Evolutionary conservation across 1,140 invertebrate genomes (phyloP).

Genomic region (Ceratosolen fusciceps): DNA sequence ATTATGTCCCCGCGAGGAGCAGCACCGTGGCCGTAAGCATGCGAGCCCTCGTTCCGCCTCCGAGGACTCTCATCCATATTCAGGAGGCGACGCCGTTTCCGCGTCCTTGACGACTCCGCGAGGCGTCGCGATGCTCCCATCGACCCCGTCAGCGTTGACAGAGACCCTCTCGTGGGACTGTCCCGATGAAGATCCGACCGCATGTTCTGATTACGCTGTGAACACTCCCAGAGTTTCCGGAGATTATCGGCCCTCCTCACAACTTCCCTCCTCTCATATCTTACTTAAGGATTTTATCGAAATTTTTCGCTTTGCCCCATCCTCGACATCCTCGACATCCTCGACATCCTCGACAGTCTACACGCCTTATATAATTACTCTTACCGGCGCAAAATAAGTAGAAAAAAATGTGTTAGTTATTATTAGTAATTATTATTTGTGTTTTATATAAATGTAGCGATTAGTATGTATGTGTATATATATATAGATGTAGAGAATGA

Average conservation of each 20-base stretch:
- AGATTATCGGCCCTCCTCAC: too few species aligned
- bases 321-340: too few species aligned
- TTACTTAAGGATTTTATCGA: too few species aligned
- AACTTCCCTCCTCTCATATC: too few species aligned
- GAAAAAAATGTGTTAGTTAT: too few species aligned
- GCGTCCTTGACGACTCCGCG: conserved; percentile 14
- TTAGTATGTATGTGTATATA: too few species aligned
- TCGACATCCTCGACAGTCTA: too few species aligned
- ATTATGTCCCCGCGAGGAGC: conserved; percentile 63
- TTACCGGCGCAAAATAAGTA: too few species aligned
- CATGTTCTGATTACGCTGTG: not conserved
- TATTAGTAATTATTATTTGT: too few species aligned
- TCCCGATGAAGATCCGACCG: conserved; percentile 22
- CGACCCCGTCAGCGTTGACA: conserved; percentile 55
- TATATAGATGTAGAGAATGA: not conserved
- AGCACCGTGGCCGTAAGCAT: conserved; percentile 55
- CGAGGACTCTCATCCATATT: conserved; percentile 65
- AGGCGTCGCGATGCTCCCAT: not conserved
- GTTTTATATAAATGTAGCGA: too few species aligned
- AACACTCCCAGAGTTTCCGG: not conserved
- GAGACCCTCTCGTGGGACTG: conserved; percentile 56
- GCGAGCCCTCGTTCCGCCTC: conserved; percentile 60
- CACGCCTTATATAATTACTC: too few species aligned
- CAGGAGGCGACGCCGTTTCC: conserved; percentile 59
- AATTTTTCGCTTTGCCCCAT: too few species aligned